Conservation (phyloP, 2,888 invertebrate species). For the Eristalinus aeneus region DNA sequence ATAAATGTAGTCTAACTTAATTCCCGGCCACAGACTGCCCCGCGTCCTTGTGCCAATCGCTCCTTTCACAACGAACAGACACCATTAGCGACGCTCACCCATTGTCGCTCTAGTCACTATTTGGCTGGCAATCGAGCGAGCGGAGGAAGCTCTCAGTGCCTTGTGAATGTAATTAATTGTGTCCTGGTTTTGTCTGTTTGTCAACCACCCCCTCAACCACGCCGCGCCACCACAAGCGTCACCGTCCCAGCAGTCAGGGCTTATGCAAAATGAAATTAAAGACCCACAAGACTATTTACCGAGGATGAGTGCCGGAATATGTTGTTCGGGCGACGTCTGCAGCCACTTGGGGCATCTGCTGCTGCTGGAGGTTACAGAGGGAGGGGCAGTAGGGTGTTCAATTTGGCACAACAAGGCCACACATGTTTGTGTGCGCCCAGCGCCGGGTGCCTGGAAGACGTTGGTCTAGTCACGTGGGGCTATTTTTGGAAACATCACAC, state of each 20-base stretch:
- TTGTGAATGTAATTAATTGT: constrained; percentile 44
- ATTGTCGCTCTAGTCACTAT: background rate
- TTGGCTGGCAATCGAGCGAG: background rate
- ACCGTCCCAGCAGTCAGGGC: background rate
- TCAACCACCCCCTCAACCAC: background rate
- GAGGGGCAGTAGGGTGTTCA: constrained; percentile 42
- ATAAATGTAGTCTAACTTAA: background rate
- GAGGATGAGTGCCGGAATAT: constrained; percentile 3
- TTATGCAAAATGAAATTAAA: constrained; percentile 44
- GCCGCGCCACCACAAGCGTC: background rate
- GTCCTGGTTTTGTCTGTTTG: constrained; percentile 21
- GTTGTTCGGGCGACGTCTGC: background rate
- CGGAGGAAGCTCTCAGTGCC: background rate
- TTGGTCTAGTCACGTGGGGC: constrained; percentile 30
- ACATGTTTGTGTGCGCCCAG: background rate
- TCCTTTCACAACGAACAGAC: too few species aligned
- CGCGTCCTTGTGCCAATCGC: background rate
- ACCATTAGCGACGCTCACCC: background rate
- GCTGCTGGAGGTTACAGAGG: background rate
- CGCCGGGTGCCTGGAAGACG: background rate
- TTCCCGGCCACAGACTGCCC: background rate
- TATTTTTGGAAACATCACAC: constrained; percentile 21
- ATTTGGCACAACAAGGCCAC: constrained; percentile 51
- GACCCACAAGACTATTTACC: constrained; percentile 40
- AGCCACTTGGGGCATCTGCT: background rate